Evolutionary conservation across 2,888 invertebrate species (phyloP).

Genomic region (Cheilosia vulpina): DNA sequence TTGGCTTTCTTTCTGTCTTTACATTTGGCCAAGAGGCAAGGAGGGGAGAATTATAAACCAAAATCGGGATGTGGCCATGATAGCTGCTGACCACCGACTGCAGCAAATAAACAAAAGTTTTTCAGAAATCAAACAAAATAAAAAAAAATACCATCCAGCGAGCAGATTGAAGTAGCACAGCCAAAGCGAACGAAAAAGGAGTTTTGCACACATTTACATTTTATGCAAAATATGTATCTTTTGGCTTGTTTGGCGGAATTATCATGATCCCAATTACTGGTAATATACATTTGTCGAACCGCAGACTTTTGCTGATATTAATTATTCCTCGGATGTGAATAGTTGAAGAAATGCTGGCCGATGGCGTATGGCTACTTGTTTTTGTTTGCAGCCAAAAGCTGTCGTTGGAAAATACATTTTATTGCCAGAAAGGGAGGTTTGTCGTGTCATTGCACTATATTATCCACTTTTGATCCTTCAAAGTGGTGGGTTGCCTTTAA

Average conservation of each 20-base stretch:
- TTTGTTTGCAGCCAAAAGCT: too few species aligned
- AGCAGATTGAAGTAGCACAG: conserved; percentile 6
- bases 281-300: conserved; percentile 27
- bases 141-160: background rate
- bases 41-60: conserved; percentile 23
- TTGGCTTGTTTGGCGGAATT: conserved; percentile 57
- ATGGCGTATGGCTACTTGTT: too few species aligned
- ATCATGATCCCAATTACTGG: conserved; percentile 65
- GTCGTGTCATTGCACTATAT: too few species aligned
- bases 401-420: too few species aligned
- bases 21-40: conserved; percentile 8
- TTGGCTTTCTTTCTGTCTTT: conserved; percentile 36
- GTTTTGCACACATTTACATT: conserved; percentile 57
- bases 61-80: conserved; percentile 55
- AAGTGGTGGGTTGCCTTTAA: too few species aligned
- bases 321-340: too few species aligned
- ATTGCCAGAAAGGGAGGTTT: too few species aligned
- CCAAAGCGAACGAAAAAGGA: background rate
- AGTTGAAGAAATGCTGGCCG: too few species aligned
- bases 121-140: conserved; percentile 30
- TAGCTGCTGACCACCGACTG: conserved; percentile 4
- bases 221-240: conserved; percentile 57
- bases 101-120: conserved; percentile 45
- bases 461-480: too few species aligned
- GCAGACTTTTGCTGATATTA: too few species aligned